Conservation (phyloP, 2,888 invertebrate genomes). For the Agrilus biguttatus region DNA sequence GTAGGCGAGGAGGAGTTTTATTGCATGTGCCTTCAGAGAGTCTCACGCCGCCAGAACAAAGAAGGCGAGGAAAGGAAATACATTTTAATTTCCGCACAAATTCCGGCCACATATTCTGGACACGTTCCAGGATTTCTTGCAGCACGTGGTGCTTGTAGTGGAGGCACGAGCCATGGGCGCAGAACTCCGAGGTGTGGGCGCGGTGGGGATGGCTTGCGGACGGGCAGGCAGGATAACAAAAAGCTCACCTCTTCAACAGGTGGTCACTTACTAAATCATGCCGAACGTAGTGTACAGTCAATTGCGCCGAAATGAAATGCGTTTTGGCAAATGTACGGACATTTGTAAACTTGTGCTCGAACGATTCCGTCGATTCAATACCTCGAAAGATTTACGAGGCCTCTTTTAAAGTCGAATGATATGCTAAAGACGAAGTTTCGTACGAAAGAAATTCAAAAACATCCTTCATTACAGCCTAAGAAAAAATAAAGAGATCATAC, state of each 20-base stretch:
- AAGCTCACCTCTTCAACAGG: slow-evolving; percentile 9
- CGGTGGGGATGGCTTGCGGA: too few species aligned
- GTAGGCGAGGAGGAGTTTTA: too few species aligned
- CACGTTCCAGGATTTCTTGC: slow-evolving; percentile 11
- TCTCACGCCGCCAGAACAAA: too few species aligned
- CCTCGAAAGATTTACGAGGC: not conserved
- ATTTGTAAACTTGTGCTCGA: slow-evolving; percentile 1
- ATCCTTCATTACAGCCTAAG: too few species aligned
- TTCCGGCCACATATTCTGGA: slow-evolving; percentile 9
- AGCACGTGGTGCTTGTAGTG: slow-evolving; percentile 7
- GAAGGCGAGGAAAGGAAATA: slow-evolving; percentile 1
- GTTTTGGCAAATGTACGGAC: not conserved
- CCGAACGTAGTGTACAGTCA: slow-evolving; percentile 7
- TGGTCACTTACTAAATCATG: slow-evolving; percentile 12
- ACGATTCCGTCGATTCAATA: slow-evolving; percentile 5
- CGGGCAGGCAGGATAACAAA: too few species aligned
- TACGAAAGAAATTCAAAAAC: too few species aligned
- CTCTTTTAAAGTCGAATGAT: too few species aligned
- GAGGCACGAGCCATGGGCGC: slow-evolving; percentile 7
- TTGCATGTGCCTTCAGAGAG: too few species aligned
- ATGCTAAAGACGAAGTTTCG: too few species aligned
- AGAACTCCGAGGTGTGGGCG: slow-evolving; percentile 2
- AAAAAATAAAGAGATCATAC: too few species aligned
- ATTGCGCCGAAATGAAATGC: not conserved
- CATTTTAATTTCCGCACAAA: slow-evolving; percentile 8